Conservation (phyloP, 2,888 invertebrate species). For the Pachydiplax longipennis region DNA sequence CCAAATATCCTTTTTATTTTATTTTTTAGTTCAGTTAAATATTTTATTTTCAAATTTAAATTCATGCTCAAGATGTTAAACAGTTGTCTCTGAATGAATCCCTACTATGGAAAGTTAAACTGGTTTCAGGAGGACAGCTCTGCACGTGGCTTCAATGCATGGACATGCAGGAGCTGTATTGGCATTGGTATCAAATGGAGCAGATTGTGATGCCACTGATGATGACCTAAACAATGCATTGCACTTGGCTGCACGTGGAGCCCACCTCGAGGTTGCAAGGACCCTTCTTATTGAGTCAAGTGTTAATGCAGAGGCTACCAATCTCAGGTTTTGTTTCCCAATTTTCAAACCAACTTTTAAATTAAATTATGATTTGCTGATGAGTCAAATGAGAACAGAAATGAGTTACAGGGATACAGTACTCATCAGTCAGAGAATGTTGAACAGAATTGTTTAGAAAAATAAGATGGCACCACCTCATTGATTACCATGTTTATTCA, state of each 20-base stretch:
- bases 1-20: too few relatives aligned
- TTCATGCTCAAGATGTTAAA: too few relatives aligned
- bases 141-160: slow-evolving; percentile 84
- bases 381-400: too few relatives aligned
- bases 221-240: slow-evolving; percentile 79
- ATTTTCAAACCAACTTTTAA: not conserved
- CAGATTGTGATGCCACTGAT: slow-evolving; percentile 82
- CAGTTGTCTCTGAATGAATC: too few relatives aligned
- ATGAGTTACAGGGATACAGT: too few relatives aligned
- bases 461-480: too few relatives aligned
- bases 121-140: slow-evolving; percentile 75
- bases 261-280: slow-evolving; percentile 73
- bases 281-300: slow-evolving; percentile 78
- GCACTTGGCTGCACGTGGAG: slow-evolving; percentile 80
- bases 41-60: too few relatives aligned
- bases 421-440: too few relatives aligned
- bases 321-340: slow-evolving; percentile 66
- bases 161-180: slow-evolving; percentile 77
- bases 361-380: not conserved
- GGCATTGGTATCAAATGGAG: slow-evolving; percentile 78
- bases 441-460: too few relatives aligned
- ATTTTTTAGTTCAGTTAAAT: too few relatives aligned
- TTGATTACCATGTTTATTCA: too few relatives aligned
- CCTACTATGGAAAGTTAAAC: too few relatives aligned
- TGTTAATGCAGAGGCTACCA: slow-evolving; percentile 82